Conservation (phyloP, 2,888 invertebrate species). For the Dendrolimus houi region DNA sequence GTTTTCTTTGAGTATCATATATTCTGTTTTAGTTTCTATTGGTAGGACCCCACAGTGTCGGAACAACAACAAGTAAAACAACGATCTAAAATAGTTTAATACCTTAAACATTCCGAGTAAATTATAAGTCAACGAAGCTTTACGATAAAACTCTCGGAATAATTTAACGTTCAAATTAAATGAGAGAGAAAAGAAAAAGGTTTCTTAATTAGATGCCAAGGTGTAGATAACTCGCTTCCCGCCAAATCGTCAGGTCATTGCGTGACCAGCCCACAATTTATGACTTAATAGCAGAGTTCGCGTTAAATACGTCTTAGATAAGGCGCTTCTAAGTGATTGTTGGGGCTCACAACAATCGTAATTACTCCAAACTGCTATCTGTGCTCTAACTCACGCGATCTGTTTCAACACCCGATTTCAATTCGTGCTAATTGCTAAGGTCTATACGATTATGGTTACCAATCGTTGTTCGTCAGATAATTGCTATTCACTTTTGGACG, state of each 20-base stretch:
- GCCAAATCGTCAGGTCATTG: constrained; percentile 63
- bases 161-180: constrained; percentile 23
- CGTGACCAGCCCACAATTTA: constrained; percentile 69
- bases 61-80: no score
- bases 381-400: constrained; percentile 61
- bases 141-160: constrained; percentile 6
- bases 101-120: background rate
- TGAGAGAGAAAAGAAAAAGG: constrained; percentile 36
- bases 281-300: constrained; percentile 71
- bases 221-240: constrained; percentile 62
- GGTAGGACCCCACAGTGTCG: no score
- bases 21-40: no score
- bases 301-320: constrained; percentile 74
- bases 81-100: background rate
- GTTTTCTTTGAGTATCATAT: no score
- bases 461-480: no score
- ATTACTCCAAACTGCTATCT: constrained; percentile 74
- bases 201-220: constrained; percentile 61
- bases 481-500: no score
- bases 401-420: constrained; percentile 57
- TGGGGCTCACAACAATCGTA: constrained; percentile 75
- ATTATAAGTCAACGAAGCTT: background rate
- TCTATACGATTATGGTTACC: no score
- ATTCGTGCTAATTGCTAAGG: constrained; percentile 29
- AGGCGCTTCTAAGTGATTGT: constrained; percentile 75